A percentile compares a stretch with the other conserved stretches of the same genome.
Evolutionary conservation across 2,888 invertebrate genomes (phyloP).

Genomic region (Hyppa rectilinea): DNA sequence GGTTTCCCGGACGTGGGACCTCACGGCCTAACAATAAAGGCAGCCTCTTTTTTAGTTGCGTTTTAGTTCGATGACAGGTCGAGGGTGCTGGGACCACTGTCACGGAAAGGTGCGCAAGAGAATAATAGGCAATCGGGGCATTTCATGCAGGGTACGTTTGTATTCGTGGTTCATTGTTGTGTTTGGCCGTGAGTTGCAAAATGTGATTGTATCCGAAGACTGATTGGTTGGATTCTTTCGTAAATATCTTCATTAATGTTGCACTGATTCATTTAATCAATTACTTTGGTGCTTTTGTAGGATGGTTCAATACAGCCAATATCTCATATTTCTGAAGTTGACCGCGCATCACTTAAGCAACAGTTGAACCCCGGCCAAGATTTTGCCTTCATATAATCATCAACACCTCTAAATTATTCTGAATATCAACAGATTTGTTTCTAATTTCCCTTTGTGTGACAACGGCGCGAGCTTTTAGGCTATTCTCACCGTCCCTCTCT

Average conservation of each 20-base stretch:
- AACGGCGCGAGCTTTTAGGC: conserved; percentile 77
- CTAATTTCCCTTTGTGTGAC: conserved; percentile 74
- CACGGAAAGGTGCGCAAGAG: conserved; percentile 50
- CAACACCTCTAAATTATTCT: conserved; percentile 66
- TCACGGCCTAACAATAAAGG: conserved; percentile 81
- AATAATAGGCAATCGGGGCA: conserved; percentile 48
- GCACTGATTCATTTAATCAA: conserved; percentile 1
- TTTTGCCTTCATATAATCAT: conserved; percentile 35
- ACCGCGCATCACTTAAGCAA: conserved; percentile 16
- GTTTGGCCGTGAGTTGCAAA: conserved; percentile 41
- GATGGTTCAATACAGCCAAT: not conserved
- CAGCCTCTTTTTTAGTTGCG: conserved; percentile 75
- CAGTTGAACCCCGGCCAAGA: conserved; percentile 33
- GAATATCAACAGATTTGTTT: conserved; percentile 71
- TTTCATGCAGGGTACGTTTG: conserved; percentile 34
- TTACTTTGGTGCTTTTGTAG: not conserved
- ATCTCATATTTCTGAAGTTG: not conserved
- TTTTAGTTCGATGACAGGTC: conserved; percentile 81
- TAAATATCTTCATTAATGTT: not conserved
- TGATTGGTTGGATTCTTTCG: conserved; percentile 14
- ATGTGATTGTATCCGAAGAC: conserved; percentile 43
- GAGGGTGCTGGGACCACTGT: conserved; percentile 73
- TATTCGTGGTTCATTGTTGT: conserved; percentile 38
- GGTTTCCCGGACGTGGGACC: conserved; percentile 87
- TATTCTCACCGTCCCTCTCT: conserved; percentile 79